These are phyloP conservation scores for Frankliniella intonsa DNA, from an alignment of 2,888 invertebrate genomes.

Conservation along the genomic window DNA sequence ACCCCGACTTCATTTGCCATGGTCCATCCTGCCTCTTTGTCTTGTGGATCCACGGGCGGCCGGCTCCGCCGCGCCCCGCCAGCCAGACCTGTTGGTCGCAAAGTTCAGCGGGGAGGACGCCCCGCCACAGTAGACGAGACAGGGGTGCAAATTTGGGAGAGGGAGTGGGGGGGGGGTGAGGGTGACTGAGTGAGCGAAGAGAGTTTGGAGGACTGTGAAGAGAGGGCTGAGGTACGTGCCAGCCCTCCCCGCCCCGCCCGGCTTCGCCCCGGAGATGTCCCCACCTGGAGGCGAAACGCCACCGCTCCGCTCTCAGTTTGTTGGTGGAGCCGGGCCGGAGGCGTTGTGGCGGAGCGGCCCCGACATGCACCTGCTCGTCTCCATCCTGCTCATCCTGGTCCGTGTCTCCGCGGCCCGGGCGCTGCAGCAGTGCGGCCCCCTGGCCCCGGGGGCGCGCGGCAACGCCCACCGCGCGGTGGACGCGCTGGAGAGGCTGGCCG, in stretches of 20 bases:
- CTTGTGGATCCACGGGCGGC: no score
- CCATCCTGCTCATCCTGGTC: background rate
- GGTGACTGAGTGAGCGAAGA: background rate
- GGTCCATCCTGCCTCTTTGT: no score
- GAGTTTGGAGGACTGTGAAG: background rate
- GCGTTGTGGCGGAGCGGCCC: background rate
- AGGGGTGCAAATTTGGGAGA: background rate
- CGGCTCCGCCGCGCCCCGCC: no score
- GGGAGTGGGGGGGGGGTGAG: background rate
- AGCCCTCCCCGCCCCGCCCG: background rate
- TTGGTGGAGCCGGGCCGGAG: no score
- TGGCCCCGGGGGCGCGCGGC: background rate
- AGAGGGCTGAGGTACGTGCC: background rate
- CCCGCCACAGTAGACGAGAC: background rate
- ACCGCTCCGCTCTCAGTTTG: no score
- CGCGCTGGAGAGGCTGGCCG: constrained; percentile 5
- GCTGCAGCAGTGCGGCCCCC: background rate
- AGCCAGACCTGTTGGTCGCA: no score
- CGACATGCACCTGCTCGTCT: background rate
- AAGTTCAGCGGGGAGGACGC: background rate
- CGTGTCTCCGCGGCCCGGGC: background rate
- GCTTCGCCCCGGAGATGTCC: background rate
- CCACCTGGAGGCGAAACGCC: background rate
- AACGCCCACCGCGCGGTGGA: background rate
- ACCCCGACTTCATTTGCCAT: no score